These are phyloP conservation scores for Eulacestoma nigropectus DNA, from an alignment of 2,113 vertebrate genomes.

Conservation along the genomic window DNA sequence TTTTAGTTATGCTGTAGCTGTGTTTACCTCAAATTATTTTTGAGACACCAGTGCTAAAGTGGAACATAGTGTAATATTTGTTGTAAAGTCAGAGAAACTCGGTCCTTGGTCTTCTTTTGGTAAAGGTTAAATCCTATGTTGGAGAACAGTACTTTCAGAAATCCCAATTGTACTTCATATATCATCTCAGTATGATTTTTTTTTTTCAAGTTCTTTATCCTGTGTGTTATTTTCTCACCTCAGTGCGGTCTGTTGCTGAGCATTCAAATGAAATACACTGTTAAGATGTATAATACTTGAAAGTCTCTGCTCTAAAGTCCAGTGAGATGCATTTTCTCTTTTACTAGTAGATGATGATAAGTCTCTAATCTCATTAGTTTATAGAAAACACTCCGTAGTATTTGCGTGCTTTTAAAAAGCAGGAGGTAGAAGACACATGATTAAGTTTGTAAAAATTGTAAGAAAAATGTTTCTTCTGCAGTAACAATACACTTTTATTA, in stretches of 20 bases:
- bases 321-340: constrained; percentile 23
- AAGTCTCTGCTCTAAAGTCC: not conserved
- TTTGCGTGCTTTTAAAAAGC: constrained; percentile 6
- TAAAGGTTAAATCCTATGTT: not conserved
- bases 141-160: not conserved
- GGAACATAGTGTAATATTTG: not conserved
- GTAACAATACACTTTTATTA: not conserved
- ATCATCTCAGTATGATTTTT: not conserved
- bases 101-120: not conserved
- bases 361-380: constrained; percentile 41
- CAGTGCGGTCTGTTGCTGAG: not conserved
- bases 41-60: not conserved
- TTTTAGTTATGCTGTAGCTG: not conserved
- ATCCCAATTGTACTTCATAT: not conserved
- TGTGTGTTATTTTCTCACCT: not conserved
- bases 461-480: constrained; percentile 15
- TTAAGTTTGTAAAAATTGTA: not conserved
- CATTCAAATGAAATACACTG: not conserved
- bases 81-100: not conserved
- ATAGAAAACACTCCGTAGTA: not conserved
- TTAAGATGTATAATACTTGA: not conserved
- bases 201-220: not conserved
- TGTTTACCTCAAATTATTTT: not conserved
- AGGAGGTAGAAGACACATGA: not conserved
- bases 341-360: not conserved